Evolutionary conservation across 1,140 invertebrate species (phyloP), one percentile per base, ranked within the genome.

Genomic region (Nasonia giraulti): DNA sequence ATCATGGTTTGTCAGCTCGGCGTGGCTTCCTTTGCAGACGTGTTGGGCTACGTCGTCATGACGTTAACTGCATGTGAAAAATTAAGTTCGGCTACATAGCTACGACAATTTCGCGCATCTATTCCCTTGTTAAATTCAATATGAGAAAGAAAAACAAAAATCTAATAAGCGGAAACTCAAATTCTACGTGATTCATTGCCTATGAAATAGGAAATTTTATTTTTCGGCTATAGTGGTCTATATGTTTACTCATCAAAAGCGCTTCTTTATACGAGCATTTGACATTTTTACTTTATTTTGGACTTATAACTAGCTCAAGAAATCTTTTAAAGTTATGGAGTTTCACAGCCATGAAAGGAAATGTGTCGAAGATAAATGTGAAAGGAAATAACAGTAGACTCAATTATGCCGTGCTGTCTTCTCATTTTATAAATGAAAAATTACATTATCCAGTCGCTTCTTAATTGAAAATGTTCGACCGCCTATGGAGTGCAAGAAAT

Each of bases 1-100:
- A 78, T 78, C 76, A 78, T 62, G 66, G 14, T 62, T 62, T 78
- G 14, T 78, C 76, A 77, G 23, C n/a, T 77, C 10, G n/a, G 33
- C 14, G 76, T 20, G 8, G 7, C 6, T 71, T 71, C 8, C 6
- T 71, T 71, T 31, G 12, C 10, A 71, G n/a, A 17, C 66, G n/a
- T n/a, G 62, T 66, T 44, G 40, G 40, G 40, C 40, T 14, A 55
- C 23, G 66, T 17, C 10, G 10, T 71, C 8, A 71, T 31, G 23
- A 2, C 10, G 14, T 71, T 31, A 33, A 71, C 27, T 31, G 23
- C 7, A 12, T n/a, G 27, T 71, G 27, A 71, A 71, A 71, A 71
- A 71, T 71, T 8, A 71, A 71, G 8, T 27, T 33, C 6, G 2
- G 66, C 5, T 55, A 55, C 5, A 37, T 37, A 68, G 66, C 20